phyloP scores from a whole-genome alignment of 2,113 vertebrate species.

The Nothocercus nigrocapillus region DNA sequence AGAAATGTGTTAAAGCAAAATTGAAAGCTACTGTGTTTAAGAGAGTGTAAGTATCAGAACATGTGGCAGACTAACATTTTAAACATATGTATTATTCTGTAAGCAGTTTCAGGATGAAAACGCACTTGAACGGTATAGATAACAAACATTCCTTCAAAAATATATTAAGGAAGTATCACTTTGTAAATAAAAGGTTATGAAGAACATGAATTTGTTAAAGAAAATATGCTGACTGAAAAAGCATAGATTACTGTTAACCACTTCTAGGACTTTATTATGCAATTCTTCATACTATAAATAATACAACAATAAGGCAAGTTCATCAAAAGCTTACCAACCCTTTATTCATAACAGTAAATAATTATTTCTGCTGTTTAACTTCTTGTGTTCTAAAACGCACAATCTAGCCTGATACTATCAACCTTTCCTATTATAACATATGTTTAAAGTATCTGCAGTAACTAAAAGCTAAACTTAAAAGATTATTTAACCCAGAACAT shows the following conservation, averaged over 20 bases:
- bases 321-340: not conserved
- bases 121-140: not conserved
- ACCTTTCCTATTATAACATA: not conserved
- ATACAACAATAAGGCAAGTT: not conserved
- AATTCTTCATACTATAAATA: not conserved
- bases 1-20: not conserved
- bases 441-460: not conserved
- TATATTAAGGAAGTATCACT: not conserved
- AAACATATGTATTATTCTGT: not conserved
- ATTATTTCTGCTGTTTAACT: not conserved
- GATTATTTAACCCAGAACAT: not conserved
- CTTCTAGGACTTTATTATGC: not conserved
- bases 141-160: not conserved
- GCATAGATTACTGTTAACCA: not conserved
- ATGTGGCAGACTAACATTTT: not conserved
- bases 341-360: conserved; percentile 12
- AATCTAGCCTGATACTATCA: not conserved
- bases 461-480: not conserved
- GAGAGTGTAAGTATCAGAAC: not conserved
- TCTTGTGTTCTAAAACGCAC: not conserved
- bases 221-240: not conserved
- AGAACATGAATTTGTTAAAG: not conserved
- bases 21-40: not conserved
- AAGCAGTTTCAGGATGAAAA: not conserved
- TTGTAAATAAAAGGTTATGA: not conserved